Evolutionary conservation across 2,888 invertebrate genomes (phyloP), one percentile per base, ranked within the genome.

Genomic region (Anoplius nigerrimus): DNA sequence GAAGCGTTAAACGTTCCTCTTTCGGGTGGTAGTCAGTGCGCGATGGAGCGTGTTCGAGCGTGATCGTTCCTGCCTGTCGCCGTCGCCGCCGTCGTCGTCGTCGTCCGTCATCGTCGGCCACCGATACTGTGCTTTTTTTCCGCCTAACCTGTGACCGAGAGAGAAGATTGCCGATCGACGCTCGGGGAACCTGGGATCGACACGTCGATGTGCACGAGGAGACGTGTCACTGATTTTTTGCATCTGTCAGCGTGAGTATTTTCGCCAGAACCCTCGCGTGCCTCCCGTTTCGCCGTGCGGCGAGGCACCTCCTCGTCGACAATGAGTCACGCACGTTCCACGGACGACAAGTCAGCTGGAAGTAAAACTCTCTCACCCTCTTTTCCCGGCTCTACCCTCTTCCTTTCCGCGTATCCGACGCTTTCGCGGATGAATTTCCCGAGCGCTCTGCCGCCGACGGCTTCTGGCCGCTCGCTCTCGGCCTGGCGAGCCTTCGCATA

Each of bases 151-250:
- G 43, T 59, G 45, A 52, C 27, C 6, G 34, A 34, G 34, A 34
- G 34, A 34, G 34, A 34, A 34, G 34, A 34, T 11, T n/a, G 16
- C 16, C n/a, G 11, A 60, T 20, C 64, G 27, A 52, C 42, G 20
- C 20, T 21, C 15, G 16, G 34, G 11, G 34, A 13, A 34, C 34
- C 11, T 34, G 34, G 34, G 34, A 34, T 34, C 34, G 34, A 11
- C 76, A 79, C 69, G 78, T 78, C 79, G 78, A 79, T 79, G 78
- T 78, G 72, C 80, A 71, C 64, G 65, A 69, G 58, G 64, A 59
- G 62, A 66, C 67, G 60, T 61, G 34, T 13, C 34, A 62, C 72
- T 61, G 80, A 75, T 66, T 72, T 72, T 69, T 66, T 59, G 69
- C 80, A 68, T 73, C 75, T 59, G 71, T 75, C 72, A 54, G 72